Conservation (phyloP, 2,888 invertebrate species). For the Dasypolia templi region DNA sequence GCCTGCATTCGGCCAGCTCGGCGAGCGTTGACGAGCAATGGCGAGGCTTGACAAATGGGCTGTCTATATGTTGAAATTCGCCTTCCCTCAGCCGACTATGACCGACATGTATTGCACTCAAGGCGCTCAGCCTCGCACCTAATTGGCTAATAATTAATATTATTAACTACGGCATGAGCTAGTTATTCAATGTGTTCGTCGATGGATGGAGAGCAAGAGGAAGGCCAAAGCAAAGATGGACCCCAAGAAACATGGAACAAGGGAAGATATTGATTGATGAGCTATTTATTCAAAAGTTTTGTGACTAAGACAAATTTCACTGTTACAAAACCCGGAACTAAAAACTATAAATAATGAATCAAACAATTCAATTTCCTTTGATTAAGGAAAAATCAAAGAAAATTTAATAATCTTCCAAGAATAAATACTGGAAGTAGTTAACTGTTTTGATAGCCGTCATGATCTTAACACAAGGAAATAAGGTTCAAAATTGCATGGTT, state of each 20-base stretch:
- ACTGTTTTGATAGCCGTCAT: neutral
- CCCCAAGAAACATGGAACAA: neutral
- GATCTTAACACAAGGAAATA: neutral
- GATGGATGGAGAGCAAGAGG: too few species aligned
- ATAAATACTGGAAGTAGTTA: slow-evolving; percentile 8
- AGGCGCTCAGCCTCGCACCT: neutral
- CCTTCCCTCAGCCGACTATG: too few species aligned
- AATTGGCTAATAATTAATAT: neutral
- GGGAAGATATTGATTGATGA: too few species aligned
- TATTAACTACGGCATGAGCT: too few species aligned
- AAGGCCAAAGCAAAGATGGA: neutral
- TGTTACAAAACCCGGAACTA: slow-evolving; percentile 3
- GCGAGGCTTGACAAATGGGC: too few species aligned
- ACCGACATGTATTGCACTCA: too few species aligned
- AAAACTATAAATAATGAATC: slow-evolving; percentile 12
- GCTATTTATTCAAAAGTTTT: too few species aligned
- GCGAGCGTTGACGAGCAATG: too few species aligned
- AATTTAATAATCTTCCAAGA: slow-evolving; percentile 30
- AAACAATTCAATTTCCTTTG: neutral
- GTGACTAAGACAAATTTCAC: neutral
- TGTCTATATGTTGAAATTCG: too few species aligned
- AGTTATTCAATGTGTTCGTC: neutral
- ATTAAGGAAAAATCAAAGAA: slow-evolving; percentile 45
- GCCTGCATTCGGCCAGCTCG: too few species aligned
- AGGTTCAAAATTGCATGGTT: slow-evolving; percentile 11